phyloP scores from a whole-genome alignment of 2,888 invertebrate genomes.

The Pomacea canaliculata region DNA sequence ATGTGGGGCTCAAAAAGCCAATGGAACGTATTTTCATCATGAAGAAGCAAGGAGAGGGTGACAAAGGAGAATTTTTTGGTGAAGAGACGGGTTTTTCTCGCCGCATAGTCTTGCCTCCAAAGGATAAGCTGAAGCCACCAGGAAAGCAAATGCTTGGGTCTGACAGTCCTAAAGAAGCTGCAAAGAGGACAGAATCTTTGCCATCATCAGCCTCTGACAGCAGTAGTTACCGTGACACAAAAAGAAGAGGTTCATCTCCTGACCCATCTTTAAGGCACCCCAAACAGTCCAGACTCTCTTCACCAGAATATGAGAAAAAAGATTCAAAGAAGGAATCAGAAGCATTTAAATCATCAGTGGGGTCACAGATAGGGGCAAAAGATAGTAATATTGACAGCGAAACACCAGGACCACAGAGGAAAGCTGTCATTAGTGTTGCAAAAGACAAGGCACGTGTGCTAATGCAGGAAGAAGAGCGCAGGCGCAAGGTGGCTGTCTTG shows the following conservation, averaged over 20 bases:
- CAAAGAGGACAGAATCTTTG: conserved; percentile 16
- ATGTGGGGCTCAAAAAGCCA: background rate
- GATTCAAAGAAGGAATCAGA: background rate
- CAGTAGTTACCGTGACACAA: background rate
- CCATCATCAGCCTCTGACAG: background rate
- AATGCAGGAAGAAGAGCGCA: conserved; percentile 43
- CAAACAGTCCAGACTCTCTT: background rate
- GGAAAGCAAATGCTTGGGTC: background rate
- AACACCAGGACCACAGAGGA: background rate
- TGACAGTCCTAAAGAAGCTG: conserved; percentile 8
- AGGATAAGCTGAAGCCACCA: conserved; percentile 7
- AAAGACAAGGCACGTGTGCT: conserved; percentile 29
- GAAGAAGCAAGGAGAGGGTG: conserved; percentile 10
- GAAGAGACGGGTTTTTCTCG: conserved; percentile 11
- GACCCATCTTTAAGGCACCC: background rate
- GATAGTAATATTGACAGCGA: background rate
- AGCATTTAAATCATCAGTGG: background rate
- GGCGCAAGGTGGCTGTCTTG: conserved; percentile 42
- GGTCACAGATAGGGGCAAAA: background rate
- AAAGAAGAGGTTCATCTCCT: background rate
- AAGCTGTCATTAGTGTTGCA: conserved; percentile 1
- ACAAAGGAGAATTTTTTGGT: conserved; percentile 7
- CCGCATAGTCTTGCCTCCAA: conserved; percentile 21
- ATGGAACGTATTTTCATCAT: conserved; percentile 16
- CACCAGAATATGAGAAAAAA: background rate